phyloP scores from a whole-genome alignment of 1,140 invertebrate genomes.

The Heliconius hewitsoni region DNA sequence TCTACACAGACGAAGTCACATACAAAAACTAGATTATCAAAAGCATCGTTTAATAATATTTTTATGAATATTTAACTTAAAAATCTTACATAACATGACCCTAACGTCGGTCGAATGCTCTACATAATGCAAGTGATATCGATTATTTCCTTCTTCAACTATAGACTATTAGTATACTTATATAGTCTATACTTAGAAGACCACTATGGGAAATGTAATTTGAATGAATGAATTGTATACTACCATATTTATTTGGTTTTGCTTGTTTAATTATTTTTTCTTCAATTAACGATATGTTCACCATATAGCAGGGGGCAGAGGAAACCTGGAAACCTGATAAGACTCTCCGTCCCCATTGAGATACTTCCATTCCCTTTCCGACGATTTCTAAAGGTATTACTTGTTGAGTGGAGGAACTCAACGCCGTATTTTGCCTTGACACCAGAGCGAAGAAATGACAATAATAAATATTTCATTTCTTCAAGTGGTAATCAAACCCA shows the following conservation, averaged over 20 bases:
- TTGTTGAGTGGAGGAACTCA: no score
- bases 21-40: background rate
- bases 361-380: no score
- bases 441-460: no score
- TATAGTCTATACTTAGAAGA: background rate
- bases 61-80: background rate
- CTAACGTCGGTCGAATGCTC: background rate
- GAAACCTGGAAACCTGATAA: no score
- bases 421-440: no score
- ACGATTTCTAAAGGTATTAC: no score
- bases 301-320: no score
- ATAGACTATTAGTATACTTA: background rate
- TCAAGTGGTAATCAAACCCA: no score
- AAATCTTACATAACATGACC: background rate
- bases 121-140: constrained; percentile 12
- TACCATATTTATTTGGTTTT: background rate
- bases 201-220: background rate
- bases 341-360: no score
- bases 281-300: no score
- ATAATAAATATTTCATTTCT: no score
- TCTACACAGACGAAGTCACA: no score
- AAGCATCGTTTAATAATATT: background rate
- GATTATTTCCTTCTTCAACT: constrained; percentile 9
- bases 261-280: background rate
- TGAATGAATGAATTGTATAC: background rate